These are phyloP conservation scores for Oreocharis arfaki DNA, from an alignment of 2,113 vertebrate genomes.

Conservation along the genomic window DNA sequence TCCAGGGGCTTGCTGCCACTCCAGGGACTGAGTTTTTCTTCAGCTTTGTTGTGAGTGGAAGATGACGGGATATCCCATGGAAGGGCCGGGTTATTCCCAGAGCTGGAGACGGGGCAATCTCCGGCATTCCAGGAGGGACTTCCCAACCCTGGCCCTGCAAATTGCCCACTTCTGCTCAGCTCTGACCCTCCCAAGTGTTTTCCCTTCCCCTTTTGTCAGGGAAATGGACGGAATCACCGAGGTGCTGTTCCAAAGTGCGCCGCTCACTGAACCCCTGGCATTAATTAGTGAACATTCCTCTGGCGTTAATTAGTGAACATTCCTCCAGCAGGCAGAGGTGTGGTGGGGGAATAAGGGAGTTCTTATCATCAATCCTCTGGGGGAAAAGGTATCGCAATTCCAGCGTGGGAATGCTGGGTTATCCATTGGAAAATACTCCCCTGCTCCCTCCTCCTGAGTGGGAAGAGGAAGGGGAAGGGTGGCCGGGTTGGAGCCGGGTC, in stretches of 20 bases:
- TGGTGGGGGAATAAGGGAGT: not conserved
- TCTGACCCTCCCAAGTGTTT: not conserved
- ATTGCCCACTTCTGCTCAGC: not conserved
- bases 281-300: constrained; percentile 52
- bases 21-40: constrained; percentile 27
- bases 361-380: constrained; percentile 12
- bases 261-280: not conserved
- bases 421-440: constrained; percentile 16
- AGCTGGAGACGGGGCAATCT: no score
- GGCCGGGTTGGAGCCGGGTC: not conserved
- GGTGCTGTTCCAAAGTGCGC: constrained; percentile 23
- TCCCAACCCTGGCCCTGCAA: not conserved
- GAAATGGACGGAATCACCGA: not conserved
- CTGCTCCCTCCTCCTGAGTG: not conserved
- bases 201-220: constrained; percentile 15
- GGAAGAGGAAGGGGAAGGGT: not conserved
- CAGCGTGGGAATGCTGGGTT: not conserved
- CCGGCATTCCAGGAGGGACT: constrained; percentile 21
- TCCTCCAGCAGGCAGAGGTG: constrained; percentile 14
- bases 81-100: constrained; percentile 2
- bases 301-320: not conserved
- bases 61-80: not conserved
- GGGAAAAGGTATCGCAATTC: not conserved
- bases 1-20: not conserved
- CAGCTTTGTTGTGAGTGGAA: constrained; percentile 26